phyloP scores from a whole-genome alignment of 2,888 invertebrate genomes.

The Loripinus fragilis region DNA sequence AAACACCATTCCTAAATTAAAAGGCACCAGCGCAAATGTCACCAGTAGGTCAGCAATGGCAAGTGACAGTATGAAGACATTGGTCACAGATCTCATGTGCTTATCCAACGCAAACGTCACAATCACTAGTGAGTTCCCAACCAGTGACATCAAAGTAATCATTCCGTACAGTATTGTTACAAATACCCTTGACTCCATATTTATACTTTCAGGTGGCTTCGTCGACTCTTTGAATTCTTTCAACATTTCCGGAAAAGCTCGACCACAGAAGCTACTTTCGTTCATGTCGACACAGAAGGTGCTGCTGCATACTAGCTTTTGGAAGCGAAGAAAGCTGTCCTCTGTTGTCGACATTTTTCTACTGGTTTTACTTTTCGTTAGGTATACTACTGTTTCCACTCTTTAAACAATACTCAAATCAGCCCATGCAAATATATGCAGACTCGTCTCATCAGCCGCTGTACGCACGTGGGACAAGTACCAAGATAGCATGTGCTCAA shows the following conservation, averaged over 20 bases:
- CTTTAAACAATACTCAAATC: too few species aligned
- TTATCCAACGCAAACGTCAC: constrained; percentile 66
- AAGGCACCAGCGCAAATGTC: constrained; percentile 65
- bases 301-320: not conserved
- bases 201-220: constrained; percentile 11
- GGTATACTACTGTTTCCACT: too few species aligned
- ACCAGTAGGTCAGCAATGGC: constrained; percentile 70
- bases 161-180: constrained; percentile 62
- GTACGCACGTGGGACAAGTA: too few species aligned
- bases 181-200: constrained; percentile 35
- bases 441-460: too few species aligned
- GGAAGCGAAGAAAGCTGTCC: not conserved
- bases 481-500: too few species aligned
- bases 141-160: constrained; percentile 62
- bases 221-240: not conserved
- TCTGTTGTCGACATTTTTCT: too few species aligned
- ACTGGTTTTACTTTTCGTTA: too few species aligned
- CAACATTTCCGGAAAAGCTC: not conserved
- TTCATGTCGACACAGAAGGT: not conserved
- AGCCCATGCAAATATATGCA: too few species aligned
- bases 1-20: constrained; percentile 65
- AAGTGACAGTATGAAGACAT: constrained; percentile 71
- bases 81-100: constrained; percentile 70
- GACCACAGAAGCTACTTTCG: not conserved
- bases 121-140: constrained; percentile 71